Base-by-base conservation (phyloP, 2,797 vertebrate genomes). In the Pitangus sulphuratus region DNA sequence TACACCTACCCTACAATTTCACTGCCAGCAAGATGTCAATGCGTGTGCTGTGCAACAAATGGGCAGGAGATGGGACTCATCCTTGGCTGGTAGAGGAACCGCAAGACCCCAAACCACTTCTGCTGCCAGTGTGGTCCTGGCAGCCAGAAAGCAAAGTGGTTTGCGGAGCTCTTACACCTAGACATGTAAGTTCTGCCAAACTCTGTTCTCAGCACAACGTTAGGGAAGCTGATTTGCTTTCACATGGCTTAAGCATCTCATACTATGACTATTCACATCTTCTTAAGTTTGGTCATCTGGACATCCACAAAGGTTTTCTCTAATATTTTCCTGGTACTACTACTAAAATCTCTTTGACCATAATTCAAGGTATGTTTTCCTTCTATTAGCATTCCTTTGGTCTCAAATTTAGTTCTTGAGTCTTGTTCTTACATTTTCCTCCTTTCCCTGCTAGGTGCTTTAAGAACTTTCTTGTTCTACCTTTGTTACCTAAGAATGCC, bases 1-100 rank as follows among this genome's bases (percentile, higher is more conserved):
- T 66, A 61, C 16, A 57, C 25, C 31, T 28, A n/a, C 48, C 15
- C 35, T 60, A 37, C 53, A 53, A 30, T 47, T 62, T 58, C 17
- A 9, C 44, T 70, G 35, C 14, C 60, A 65, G 60, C 47, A 82
- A 61, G 58, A 62, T 11, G 22, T 26, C 42, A 45, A 0, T 30
- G 10, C 1, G 1, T 71, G 57, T 0, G 1, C 35, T 53, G 21
- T 40, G 47, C 15, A 44, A 45, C 8, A 61, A 81, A 71, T 2
- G 2, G 15, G 28, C 28, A 83, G 17, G 10, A 5, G 3, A 8
- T 39, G 14, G 5, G 26, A 5, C 4, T 80, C 5, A 26, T 33
- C 40, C 37, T 72, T 37, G 35, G 15, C 16, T 54, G 30, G 1
- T 14, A 70, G 33, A 66, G 54, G 6, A 69, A 5, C 7, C 58